Base-by-base conservation (phyloP, 2,113 vertebrate genomes). In the Apeltes quadracus region DNA sequence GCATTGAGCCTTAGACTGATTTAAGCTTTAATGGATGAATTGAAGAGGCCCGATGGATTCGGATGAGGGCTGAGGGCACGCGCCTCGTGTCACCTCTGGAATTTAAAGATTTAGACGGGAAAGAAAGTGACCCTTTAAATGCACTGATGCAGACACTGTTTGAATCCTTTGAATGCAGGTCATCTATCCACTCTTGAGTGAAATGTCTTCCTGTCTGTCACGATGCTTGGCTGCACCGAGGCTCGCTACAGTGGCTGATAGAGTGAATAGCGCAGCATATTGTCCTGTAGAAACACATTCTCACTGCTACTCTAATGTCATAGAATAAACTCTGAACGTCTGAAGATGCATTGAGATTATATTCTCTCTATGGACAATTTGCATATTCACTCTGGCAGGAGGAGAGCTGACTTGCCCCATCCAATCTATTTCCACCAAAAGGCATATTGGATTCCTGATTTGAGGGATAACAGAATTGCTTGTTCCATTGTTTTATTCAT, bases 371-470 rank as follows among this genome's bases (percentile, higher is more conserved):
- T 25, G 58, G 72, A 87, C 54, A 48, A 53, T 34, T 85, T 79
- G 59, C 82, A 84, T 88, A 70, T 85, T 75, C 62, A 36, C 66
- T 81, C 50, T 72, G 36, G 36, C 36, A 32, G 81, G 41, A 76
- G 69, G 54, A 79, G 68, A 67, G 72, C 44, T 62, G 50, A 70
- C 82, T 73, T 59, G 44, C 48, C 10, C 8, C 50, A 27, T 76
- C 61, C 53, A 72, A 73, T 69, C 54, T 70, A 9, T 69, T 84
- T 69, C 46, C 72, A 79, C 84, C 54, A 69, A 78, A 79, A 54
- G 36, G 46, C 39, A 53, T 71, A 79, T 80, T 87, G 79, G 50
- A 84, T 65, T 86, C 76, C 15, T 79, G 62, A 79, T 76, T 72
- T 38, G 41, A 69, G 69, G 61, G 59, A 72, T 81, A 84, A 84